These are phyloP conservation scores for Damaliscus lunatus DNA, from an alignment of 2,113 vertebrate genomes.

Conservation along the genomic window DNA sequence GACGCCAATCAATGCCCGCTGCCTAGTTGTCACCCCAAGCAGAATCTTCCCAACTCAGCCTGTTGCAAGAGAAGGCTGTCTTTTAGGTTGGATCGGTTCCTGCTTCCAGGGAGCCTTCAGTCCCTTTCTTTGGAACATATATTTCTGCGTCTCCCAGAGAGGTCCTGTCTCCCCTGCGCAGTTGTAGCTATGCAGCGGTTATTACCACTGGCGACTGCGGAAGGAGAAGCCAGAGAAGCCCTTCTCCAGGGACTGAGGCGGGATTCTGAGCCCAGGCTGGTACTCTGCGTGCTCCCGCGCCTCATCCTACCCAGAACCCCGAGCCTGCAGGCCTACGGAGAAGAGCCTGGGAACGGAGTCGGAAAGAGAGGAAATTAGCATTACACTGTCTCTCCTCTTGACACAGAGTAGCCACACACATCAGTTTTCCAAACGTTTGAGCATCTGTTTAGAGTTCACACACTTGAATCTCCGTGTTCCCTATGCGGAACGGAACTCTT, in stretches of 20 bases:
- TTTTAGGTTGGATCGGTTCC: not conserved
- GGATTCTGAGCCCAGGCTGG: not conserved
- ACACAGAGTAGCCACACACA: not conserved
- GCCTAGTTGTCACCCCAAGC: not conserved
- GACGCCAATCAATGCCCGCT: accelerated
- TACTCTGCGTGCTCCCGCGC: too few relatives aligned
- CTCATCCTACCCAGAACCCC: not conserved
- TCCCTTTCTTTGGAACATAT: not conserved
- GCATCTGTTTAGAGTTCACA: not conserved
- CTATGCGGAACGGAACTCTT: not conserved
- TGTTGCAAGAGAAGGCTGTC: not conserved
- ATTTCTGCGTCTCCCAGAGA: not conserved
- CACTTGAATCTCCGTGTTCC: not conserved
- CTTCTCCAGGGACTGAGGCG: not conserved
- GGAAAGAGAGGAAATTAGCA: not conserved
- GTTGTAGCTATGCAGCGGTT: not conserved
- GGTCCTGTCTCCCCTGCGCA: not conserved
- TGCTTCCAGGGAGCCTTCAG: not conserved
- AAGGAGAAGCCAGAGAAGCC: not conserved
- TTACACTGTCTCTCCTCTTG: not conserved
- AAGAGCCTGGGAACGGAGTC: not conserved
- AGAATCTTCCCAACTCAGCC: not conserved
- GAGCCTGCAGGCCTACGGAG: not conserved
- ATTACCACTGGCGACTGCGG: too few relatives aligned
- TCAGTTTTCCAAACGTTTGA: not conserved